These are phyloP conservation scores for Polyodon spathula DNA, from an alignment of 2,113 vertebrate genomes.

Conservation along the genomic window DNA sequence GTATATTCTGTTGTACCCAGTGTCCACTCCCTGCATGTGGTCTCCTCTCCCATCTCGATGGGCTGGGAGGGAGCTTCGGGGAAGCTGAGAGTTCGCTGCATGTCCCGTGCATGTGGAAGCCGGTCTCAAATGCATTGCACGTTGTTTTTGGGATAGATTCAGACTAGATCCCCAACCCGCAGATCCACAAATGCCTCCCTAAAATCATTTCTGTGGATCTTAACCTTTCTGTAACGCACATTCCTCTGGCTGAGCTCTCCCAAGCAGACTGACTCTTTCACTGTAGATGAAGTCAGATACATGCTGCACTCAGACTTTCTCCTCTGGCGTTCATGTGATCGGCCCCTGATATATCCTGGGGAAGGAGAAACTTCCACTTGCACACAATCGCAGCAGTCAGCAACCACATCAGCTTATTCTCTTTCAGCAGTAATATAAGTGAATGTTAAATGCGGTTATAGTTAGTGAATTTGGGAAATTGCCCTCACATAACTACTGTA, in stretches of 20 bases:
- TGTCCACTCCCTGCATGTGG: constrained; percentile 25
- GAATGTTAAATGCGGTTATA: no score
- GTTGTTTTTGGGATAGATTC: constrained; percentile 20
- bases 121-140: constrained; percentile 36
- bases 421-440: no score
- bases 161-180: background rate
- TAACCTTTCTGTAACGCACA: constrained; percentile 22
- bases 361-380: no score
- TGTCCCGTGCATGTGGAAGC: constrained; percentile 29
- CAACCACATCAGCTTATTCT: no score
- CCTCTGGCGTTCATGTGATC: no score
- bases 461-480: no score
- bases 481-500: no score
- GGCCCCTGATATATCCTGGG: no score
- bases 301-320: no score
- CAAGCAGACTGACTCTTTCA: background rate
- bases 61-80: background rate
- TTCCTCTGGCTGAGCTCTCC: background rate
- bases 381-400: no score
- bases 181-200: no score
- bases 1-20: background rate
- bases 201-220: constrained; percentile 11
- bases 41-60: background rate
- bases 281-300: background rate
- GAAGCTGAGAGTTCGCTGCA: constrained; percentile 4